Conservation (phyloP, 1,140 invertebrate genomes). For the Cotesia chilonis region DNA sequence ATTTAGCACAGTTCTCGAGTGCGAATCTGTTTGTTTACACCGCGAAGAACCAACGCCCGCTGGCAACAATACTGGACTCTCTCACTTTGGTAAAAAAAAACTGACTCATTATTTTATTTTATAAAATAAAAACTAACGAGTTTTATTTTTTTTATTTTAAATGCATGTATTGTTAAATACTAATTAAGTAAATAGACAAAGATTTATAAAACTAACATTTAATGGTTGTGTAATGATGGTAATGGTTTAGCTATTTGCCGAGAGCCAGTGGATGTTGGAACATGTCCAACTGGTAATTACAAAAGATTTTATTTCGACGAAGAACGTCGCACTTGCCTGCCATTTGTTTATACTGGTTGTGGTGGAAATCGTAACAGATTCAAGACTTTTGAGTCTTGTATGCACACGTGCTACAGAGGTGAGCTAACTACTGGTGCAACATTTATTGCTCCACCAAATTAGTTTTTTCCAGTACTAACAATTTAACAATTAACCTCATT, state of each 20-base stretch:
- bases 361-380: slow-evolving; percentile 84
- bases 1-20: slow-evolving; percentile 77
- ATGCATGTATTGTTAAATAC: slow-evolving; percentile 1
- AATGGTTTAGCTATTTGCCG: slow-evolving; percentile 68
- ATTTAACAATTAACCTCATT: too few relatives aligned
- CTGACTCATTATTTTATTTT: not conserved
- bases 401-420: slow-evolving; percentile 68
- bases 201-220: not conserved
- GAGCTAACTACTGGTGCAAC: slow-evolving; percentile 47
- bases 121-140: not conserved
- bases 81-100: slow-evolving; percentile 57
- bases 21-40: slow-evolving; percentile 72
- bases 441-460: not conserved
- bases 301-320: slow-evolving; percentile 86
- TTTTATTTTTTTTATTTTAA: not conserved
- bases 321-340: slow-evolving; percentile 74
- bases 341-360: slow-evolving; percentile 83
- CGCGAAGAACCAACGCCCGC: slow-evolving; percentile 61
- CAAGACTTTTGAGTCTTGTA: slow-evolving; percentile 75
- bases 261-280: slow-evolving; percentile 74
- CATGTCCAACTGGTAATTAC: slow-evolving; percentile 71
- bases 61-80: slow-evolving; percentile 59
- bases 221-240: slow-evolving; percentile 49
- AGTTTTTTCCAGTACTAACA: not conserved
- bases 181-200: not conserved